Evolutionary conservation across 2,113 vertebrate genomes (phyloP).

Genomic region (Zosterops borbonicus): DNA sequence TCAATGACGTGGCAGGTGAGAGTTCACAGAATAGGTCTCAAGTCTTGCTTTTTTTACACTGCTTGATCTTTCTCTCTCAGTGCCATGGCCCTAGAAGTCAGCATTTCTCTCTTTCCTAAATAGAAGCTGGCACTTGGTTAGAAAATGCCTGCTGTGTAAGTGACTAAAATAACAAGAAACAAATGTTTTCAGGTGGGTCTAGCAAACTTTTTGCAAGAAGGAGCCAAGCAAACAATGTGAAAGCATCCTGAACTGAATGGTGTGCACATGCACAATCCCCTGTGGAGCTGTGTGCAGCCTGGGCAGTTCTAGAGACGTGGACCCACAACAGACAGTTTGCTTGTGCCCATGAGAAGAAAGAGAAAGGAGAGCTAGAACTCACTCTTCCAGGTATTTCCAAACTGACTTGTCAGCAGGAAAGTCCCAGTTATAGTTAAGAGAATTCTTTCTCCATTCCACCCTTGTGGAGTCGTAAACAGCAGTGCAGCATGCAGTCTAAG

Average conservation of each 20-base stretch:
- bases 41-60: neutral
- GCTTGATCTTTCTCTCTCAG: neutral
- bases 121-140: neutral
- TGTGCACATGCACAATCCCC: accelerated
- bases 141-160: neutral
- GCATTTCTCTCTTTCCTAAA: neutral
- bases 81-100: neutral
- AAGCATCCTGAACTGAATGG: neutral
- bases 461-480: neutral
- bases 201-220: neutral
- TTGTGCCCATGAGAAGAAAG: neutral
- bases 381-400: neutral
- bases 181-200: neutral
- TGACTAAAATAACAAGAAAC: neutral
- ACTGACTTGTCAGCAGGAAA: neutral
- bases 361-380: neutral
- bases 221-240: neutral
- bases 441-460: neutral
- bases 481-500: neutral
- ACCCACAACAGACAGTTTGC: neutral
- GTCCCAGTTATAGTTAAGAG: neutral
- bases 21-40: neutral
- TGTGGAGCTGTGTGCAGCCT: accelerated
- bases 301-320: neutral
- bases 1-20: accelerated